phyloP scores from a whole-genome alignment of 2,888 invertebrate genomes.

The Yponomeuta malinellus region DNA sequence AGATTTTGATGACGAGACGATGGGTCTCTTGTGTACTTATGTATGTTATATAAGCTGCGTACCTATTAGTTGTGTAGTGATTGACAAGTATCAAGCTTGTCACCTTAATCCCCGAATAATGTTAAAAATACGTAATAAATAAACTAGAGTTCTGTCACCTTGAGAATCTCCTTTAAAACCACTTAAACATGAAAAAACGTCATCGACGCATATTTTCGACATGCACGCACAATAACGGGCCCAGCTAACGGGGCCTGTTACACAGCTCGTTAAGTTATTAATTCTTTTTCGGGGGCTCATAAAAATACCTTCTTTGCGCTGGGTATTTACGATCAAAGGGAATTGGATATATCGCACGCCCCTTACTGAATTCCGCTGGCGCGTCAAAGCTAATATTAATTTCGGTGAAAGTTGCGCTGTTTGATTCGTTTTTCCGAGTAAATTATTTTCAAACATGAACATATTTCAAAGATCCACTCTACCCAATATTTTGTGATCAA shows the following conservation, averaged over 20 bases:
- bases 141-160: no score
- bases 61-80: no score
- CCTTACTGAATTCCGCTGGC: background rate
- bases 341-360: background rate
- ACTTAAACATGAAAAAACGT: background rate
- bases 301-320: background rate
- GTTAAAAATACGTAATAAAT: no score
- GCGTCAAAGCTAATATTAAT: background rate
- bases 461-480: no score
- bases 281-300: background rate
- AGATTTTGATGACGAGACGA: no score
- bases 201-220: background rate
- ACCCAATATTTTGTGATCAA: no score
- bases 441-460: background rate
- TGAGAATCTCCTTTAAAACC: background rate
- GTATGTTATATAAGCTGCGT: no score
- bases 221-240: background rate
- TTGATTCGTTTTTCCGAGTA: background rate
- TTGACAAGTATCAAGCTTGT: no score
- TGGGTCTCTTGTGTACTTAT: no score
- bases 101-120: no score
- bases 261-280: background rate
- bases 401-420: background rate
- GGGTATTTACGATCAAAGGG: background rate
- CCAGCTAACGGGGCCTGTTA: background rate